phyloP scores from a whole-genome alignment of 1,140 invertebrate genomes.

The Plutomurus gul region DNA sequence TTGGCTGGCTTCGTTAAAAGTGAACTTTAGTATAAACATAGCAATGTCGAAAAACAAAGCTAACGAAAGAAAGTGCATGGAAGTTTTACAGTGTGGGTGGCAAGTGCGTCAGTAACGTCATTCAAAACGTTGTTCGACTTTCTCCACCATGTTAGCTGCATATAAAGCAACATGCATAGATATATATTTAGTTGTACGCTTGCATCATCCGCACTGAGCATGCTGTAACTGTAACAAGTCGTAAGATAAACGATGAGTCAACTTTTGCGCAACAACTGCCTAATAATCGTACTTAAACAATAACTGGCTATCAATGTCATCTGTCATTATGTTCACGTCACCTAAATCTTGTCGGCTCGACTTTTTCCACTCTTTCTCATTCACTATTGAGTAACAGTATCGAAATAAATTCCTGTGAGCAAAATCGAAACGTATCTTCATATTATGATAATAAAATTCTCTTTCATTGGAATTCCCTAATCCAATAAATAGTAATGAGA shows the following conservation, averaged over 20 bases:
- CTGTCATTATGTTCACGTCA: too few relatives aligned
- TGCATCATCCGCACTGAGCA: not conserved
- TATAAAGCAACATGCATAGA: too few relatives aligned
- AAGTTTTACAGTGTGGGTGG: not conserved
- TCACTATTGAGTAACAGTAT: too few relatives aligned
- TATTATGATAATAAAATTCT: too few relatives aligned
- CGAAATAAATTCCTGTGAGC: too few relatives aligned
- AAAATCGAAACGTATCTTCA: too few relatives aligned
- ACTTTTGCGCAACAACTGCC: not conserved
- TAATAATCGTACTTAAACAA: not conserved
- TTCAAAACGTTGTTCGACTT: not conserved
- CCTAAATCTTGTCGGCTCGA: too few relatives aligned
- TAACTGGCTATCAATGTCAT: not conserved
- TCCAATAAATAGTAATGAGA: slow-evolving; percentile 5
- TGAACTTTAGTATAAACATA: too few relatives aligned
- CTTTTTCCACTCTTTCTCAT: too few relatives aligned
- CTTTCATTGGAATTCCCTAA: not conserved
- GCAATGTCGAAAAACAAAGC: too few relatives aligned
- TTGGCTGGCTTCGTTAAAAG: too few relatives aligned
- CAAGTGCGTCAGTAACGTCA: slow-evolving; percentile 1
- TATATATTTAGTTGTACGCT: not conserved
- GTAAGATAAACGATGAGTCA: not conserved
- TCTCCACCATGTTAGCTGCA: too few relatives aligned
- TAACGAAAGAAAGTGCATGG: not conserved
- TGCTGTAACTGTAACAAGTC: not conserved